Conservation (phyloP, 2,113 vertebrate species). For the Eurystomus gularis region DNA sequence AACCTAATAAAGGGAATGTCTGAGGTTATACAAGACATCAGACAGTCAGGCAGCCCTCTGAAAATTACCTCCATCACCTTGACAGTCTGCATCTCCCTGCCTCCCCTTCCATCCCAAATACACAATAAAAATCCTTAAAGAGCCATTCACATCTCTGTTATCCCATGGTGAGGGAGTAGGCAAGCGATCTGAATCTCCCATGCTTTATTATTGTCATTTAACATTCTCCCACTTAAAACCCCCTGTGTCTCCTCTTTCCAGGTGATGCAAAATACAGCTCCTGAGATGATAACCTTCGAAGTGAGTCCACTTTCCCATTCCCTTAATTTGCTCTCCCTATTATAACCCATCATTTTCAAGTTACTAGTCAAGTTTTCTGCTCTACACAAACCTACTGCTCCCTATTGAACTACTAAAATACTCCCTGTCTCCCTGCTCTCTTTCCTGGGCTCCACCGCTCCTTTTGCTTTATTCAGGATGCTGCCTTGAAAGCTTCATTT, state of each 20-base stretch:
- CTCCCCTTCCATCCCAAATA: background rate
- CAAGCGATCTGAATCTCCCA: background rate
- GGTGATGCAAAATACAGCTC: background rate
- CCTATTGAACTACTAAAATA: background rate
- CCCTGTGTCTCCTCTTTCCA: background rate
- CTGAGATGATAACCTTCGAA: background rate
- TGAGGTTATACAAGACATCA: slow-evolving; percentile 13
- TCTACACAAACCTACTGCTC: background rate
- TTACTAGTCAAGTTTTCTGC: background rate
- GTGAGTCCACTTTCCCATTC: background rate
- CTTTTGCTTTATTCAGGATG: background rate
- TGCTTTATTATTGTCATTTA: background rate
- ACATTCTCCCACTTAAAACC: background rate
- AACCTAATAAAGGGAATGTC: slow-evolving; percentile 23
- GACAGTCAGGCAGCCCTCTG: background rate
- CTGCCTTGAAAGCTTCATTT: slow-evolving; percentile 4
- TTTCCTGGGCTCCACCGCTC: background rate
- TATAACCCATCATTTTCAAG: background rate
- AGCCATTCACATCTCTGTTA: background rate
- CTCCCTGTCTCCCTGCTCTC: background rate
- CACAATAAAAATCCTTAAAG: background rate
- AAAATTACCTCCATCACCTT: slow-evolving; percentile 2
- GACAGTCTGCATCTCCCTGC: background rate
- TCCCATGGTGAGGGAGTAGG: background rate
- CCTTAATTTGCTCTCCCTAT: background rate